Evolutionary conservation across 2,113 vertebrate species (phyloP), one percentile per base, ranked within the genome.

Genomic region (Fregata magnificens): DNA sequence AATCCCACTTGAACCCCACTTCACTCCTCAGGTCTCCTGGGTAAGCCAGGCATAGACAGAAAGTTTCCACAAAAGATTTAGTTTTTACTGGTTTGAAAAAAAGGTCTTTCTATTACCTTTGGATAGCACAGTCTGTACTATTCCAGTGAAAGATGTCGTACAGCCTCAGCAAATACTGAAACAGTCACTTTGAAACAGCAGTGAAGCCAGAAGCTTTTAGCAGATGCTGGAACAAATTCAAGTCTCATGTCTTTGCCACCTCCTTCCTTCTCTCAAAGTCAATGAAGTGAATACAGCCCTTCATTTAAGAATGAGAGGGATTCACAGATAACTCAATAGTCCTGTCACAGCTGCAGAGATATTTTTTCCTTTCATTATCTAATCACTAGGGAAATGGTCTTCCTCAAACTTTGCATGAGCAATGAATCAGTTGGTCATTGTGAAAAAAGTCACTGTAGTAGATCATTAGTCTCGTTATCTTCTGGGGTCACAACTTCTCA

Each of bases 251-350:
- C 65, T 92, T 85, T 71, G 38, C 56, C 65, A 79, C 44, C 88
- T 91, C 77, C 78, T 95, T 94, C 66, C 89, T 84, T 59, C 65
- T 82, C 81, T 79, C 38, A 9, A 93, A 87, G 62, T 56, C 84
- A 85, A 14, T 29, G 58, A 50, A 95, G 85, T 80, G 89, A 97
- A 97, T 89, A 62, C 36, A 86, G 88, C 70, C 73, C 65, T 97
- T 96, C 93, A 77, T 76, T 76, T 76, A 82, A 40, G 38, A 92
- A 94, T 65, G 63, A 83, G 74, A 85, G 76, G 82, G 80, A 82
- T 65, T 92, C 93, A 96, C 73, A 93, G 49, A 85, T 86, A 89
- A 69, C 5, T 15, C 56, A 53, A 34, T 67, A 84, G 73, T 63
- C 34, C 71, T 88, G 38, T 50, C 71, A 91, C 86, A 95, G 91